These are phyloP conservation scores for Tipula vernalis DNA, from an alignment of 2,888 invertebrate genomes.

Conservation along the genomic window DNA sequence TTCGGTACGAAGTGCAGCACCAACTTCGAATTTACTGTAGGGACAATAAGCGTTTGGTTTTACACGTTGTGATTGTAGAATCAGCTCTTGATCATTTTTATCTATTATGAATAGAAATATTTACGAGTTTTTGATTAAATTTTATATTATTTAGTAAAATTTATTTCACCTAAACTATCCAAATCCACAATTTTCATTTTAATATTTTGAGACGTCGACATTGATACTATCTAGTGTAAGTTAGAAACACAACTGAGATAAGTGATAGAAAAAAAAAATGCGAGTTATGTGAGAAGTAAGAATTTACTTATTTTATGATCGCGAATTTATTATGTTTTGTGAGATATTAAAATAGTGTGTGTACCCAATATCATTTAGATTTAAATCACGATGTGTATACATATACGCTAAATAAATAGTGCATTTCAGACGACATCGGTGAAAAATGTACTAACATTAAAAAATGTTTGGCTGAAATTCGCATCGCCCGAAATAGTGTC, in stretches of 20 bases:
- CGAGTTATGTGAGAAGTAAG: neutral
- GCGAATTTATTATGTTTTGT: neutral
- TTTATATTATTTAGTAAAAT: neutral
- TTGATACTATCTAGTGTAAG: neutral
- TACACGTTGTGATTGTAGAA: neutral
- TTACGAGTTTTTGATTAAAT: neutral
- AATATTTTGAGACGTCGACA: neutral
- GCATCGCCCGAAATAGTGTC: too few species aligned
- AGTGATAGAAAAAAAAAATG: neutral
- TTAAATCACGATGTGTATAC: neutral
- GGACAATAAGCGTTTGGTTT: slow-evolving; percentile 47
- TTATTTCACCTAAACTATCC: neutral
- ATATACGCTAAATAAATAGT: too few species aligned
- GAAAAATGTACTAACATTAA: too few species aligned
- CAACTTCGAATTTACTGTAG: slow-evolving; percentile 73
- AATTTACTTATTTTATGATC: neutral
- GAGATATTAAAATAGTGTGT: neutral
- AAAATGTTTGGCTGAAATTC: too few species aligned
- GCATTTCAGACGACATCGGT: too few species aligned
- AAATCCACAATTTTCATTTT: neutral
- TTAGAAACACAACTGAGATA: neutral
- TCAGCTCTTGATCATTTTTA: neutral
- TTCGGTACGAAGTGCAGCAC: slow-evolving; percentile 57
- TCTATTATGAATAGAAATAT: neutral
- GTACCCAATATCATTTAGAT: neutral